Percentiles rank a stretch among this genome's conserved stretches.
Evolutionary conservation across 2,797 vertebrate genomes (phyloP).

Genomic region (Tamandua tetradactyla): DNA sequence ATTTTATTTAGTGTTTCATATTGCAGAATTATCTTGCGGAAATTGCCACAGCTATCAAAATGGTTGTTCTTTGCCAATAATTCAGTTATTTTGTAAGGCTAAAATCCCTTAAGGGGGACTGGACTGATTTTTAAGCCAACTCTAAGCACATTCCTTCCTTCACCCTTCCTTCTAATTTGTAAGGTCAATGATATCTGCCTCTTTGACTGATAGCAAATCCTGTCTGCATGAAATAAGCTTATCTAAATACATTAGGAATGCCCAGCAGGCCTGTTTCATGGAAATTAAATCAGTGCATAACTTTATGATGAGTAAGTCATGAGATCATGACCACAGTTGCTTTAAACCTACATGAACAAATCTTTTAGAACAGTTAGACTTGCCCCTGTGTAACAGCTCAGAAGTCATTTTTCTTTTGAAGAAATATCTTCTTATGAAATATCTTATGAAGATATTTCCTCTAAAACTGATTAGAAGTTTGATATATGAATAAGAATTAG

Average conservation of each 20-base stretch:
- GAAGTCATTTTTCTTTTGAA: not conserved
- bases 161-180: not conserved
- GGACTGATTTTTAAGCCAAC: constrained; percentile 18
- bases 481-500: not conserved
- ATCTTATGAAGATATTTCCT: not conserved
- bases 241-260: constrained; percentile 51
- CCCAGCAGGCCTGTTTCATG: constrained; percentile 37
- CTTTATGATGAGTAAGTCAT: constrained; percentile 50
- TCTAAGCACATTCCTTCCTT: constrained; percentile 5
- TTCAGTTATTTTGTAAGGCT: not conserved
- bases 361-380: not conserved
- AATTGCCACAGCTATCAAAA: not conserved
- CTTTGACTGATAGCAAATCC: constrained; percentile 29
- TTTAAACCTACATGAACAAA: constrained; percentile 43
- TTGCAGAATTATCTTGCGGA: not conserved
- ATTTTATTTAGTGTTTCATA: not conserved
- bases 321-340: not conserved
- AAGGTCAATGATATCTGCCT: not conserved
- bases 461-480: not conserved
- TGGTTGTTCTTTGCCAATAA: not conserved
- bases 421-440: no score
- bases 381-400: not conserved
- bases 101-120: not conserved
- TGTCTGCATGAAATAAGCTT: constrained; percentile 56
- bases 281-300: constrained; percentile 55